Percentiles rank a stretch among this genome's conserved stretches.
These are phyloP conservation scores for Tetrapedia diversipes DNA, from an alignment of 2,888 invertebrate genomes.

Conservation along the genomic window DNA sequence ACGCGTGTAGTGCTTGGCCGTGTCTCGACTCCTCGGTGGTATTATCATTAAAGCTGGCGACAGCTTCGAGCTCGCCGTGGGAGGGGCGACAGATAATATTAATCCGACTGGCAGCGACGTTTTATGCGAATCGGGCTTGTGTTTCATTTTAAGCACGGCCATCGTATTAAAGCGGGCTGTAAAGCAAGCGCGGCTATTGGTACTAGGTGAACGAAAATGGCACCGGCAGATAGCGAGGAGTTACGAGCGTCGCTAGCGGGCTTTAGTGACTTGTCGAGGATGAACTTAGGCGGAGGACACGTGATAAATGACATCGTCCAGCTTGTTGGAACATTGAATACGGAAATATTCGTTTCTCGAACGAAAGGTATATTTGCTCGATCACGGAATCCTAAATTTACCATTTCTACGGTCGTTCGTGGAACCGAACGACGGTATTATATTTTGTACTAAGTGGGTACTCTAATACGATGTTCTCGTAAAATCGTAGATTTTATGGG, in stretches of 20 bases:
- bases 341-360: background rate
- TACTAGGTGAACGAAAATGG: slow-evolving; percentile 40
- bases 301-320: background rate
- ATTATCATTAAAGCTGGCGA: slow-evolving; percentile 52
- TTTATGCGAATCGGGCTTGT: slow-evolving; percentile 35
- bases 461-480: too few relatives aligned
- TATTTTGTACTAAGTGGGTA: too few relatives aligned
- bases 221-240: slow-evolving; percentile 29
- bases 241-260: slow-evolving; percentile 8
- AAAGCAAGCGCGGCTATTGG: slow-evolving; percentile 32
- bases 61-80: slow-evolving; percentile 17
- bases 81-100: slow-evolving; percentile 39
- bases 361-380: too few relatives aligned
- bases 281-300: background rate
- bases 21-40: slow-evolving; percentile 18
- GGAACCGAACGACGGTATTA: too few relatives aligned
- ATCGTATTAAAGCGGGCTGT: slow-evolving; percentile 24
- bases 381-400: too few relatives aligned
- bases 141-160: slow-evolving; percentile 39
- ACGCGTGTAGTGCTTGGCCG: slow-evolving; percentile 24
- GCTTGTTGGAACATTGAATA: background rate
- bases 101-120: slow-evolving; percentile 35
- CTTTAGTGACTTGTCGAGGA: slow-evolving; percentile 18
- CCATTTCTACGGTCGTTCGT: too few relatives aligned
- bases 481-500: too few relatives aligned